phyloP scores from a whole-genome alignment of 2,113 vertebrate genomes.

The Spilogale gracilis region DNA sequence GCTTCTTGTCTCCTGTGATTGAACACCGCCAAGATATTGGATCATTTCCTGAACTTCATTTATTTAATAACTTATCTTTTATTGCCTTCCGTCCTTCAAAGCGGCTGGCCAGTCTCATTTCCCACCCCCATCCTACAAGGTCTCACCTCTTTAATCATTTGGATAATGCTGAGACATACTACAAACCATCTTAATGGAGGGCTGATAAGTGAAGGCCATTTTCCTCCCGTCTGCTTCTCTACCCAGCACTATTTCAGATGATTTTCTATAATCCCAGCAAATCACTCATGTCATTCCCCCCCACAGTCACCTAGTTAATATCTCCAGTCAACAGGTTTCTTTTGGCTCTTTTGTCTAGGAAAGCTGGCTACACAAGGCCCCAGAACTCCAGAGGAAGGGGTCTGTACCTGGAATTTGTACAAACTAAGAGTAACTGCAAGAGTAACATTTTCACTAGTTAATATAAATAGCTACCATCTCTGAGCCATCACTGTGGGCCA shows the following conservation, averaged over 20 bases:
- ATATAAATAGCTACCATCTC: constrained; percentile 30
- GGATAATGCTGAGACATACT: constrained; percentile 61
- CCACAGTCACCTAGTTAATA: constrained; percentile 70
- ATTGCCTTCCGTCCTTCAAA: constrained; percentile 67
- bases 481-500: not conserved
- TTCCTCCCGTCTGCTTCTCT: constrained; percentile 32
- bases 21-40: constrained; percentile 71
- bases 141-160: constrained; percentile 81
- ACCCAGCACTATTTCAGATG: constrained; percentile 50
- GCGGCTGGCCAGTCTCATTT: not conserved
- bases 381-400: not conserved
- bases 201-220: constrained; percentile 73
- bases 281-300: constrained; percentile 67
- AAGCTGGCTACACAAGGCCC: not conserved
- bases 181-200: constrained; percentile 71
- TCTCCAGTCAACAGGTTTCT: constrained; percentile 49
- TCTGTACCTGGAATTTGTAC: not conserved
- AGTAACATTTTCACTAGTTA: constrained; percentile 28
- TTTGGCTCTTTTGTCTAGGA: constrained; percentile 61
- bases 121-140: constrained; percentile 35
- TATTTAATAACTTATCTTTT: constrained; percentile 82
- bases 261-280: constrained; percentile 73
- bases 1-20: constrained; percentile 60
- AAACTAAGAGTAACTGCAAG: not conserved
- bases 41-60: constrained; percentile 82